Evolutionary conservation across 2,888 invertebrate genomes (phyloP), one percentile per base, ranked within the genome.

Genomic region (Lepidochitona cinerea): DNA sequence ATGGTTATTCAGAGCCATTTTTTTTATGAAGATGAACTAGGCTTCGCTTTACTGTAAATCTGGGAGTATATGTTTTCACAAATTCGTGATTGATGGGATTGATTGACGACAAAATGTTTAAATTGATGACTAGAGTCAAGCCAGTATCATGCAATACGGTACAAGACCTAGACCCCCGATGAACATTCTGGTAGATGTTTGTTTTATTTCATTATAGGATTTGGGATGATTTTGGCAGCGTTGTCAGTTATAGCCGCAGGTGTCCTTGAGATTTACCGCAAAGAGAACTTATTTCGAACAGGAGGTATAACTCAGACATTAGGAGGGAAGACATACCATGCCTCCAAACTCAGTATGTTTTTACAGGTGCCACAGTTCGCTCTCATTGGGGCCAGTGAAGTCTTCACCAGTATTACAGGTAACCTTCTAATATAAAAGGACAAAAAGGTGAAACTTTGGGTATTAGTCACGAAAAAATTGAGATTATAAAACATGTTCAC

Each of bases 291-390:
- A 9, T 75, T 75, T 23, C 3, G 78, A 7, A 26, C 18, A n/a
- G 37, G 66, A 6, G 79, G 71, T 32, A n/a, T 74, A 29, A 14
- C 23, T 36, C 80, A 80, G 53, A 35, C 64, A 7, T 52, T 79
- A 7, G 72, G 69, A 6, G 70, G 59, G 12, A 67, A 54, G 32
- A 18, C 23, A n/a, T 80, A 75, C 70, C 75, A 75, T 33, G 72
- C 78, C 1, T 79, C 79, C 29, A 37, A 36, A 37, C 64, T 80
- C 37, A 75, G 66, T 33, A 69, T 79, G 26, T 66, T 79, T 14
- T 64, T 54, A 41, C 79, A 79, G 36, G 65, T 75, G 14, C 79
- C 79, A 0, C 79, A 79, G 73, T 79, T 76, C 52, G 32, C 71
- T 12, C 65, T 79, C 9, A 68, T 69, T 18, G 79, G 79, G 14